phyloP scores from a whole-genome alignment of 2,113 vertebrate species.

The Eretmochelys imbricata region DNA sequence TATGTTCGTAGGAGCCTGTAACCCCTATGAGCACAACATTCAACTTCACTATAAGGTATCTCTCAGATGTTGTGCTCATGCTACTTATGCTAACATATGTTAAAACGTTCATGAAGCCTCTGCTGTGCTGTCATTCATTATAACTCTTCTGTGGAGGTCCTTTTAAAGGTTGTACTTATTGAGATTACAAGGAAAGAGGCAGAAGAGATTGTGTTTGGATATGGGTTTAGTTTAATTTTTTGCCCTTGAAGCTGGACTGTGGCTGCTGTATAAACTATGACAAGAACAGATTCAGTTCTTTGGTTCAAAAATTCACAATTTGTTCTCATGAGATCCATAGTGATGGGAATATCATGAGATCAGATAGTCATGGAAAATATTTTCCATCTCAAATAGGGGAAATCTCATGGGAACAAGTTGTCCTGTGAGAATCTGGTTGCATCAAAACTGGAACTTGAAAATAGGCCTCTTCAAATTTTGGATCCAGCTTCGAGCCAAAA shows the following conservation, averaged over 20 bases:
- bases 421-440: neutral
- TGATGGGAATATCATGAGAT: neutral
- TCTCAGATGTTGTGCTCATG: slow-evolving; percentile 9
- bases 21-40: neutral
- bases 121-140: slow-evolving; percentile 23
- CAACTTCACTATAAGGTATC: slow-evolving; percentile 21
- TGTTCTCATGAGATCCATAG: neutral
- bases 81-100: neutral
- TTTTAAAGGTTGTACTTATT: slow-evolving; percentile 15
- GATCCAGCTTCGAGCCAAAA: no score
- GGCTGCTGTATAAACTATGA: neutral
- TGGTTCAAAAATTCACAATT: neutral
- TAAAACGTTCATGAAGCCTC: slow-evolving; percentile 3
- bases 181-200: slow-evolving; percentile 22
- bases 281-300: neutral
- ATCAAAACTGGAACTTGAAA: neutral
- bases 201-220: slow-evolving; percentile 10
- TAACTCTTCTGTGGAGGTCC: slow-evolving; percentile 35
- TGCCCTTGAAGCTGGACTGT: neutral
- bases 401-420: neutral
- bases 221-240: neutral
- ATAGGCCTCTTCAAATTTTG: neutral
- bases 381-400: neutral
- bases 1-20: slow-evolving; percentile 2
- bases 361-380: neutral